Percentiles rank a stretch among this genome's conserved stretches.
These are phyloP conservation scores for Acleris sparsana DNA, from an alignment of 2,888 invertebrate genomes.

Conservation along the genomic window DNA sequence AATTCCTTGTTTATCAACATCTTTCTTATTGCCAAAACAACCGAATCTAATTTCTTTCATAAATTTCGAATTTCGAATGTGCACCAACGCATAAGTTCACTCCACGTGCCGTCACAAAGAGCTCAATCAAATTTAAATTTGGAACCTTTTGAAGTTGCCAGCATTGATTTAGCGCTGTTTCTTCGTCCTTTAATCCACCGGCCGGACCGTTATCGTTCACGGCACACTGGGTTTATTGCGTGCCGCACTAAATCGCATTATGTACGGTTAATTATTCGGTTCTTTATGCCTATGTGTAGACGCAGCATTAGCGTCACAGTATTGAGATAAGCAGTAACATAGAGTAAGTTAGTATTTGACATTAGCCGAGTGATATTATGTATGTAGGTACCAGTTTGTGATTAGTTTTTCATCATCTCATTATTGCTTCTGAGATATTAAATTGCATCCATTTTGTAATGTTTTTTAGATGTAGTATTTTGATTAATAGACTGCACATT, in stretches of 20 bases:
- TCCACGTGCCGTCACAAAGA: background rate
- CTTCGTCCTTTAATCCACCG: slow-evolving; percentile 27
- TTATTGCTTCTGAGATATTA: too few species aligned
- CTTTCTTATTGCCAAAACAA: too few species aligned
- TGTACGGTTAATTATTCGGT: slow-evolving; percentile 49
- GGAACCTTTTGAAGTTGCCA: slow-evolving; percentile 32
- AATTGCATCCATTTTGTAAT: too few species aligned
- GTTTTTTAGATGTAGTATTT: too few species aligned
- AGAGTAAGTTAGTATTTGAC: too few species aligned
- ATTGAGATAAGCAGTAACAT: background rate
- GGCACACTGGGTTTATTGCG: slow-evolving; percentile 43
- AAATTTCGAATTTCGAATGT: slow-evolving; percentile 14
- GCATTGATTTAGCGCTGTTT: slow-evolving; percentile 27
- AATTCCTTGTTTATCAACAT: too few species aligned
- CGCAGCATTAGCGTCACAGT: slow-evolving; percentile 27
- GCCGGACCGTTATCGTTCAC: slow-evolving; percentile 41
- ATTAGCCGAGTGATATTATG: too few species aligned
- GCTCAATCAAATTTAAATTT: slow-evolving; percentile 30
- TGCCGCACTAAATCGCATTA: slow-evolving; percentile 48
- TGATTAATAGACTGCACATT: too few species aligned
- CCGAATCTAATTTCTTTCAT: background rate
- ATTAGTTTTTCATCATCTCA: too few species aligned
- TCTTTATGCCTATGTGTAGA: slow-evolving; percentile 43
- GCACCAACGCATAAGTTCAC: slow-evolving; percentile 4
- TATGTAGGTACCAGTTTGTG: too few species aligned